Percentiles rank a stretch among this genome's conserved stretches.
Conservation (phyloP, 2,888 invertebrate species). For the Tachina fera region DNA sequence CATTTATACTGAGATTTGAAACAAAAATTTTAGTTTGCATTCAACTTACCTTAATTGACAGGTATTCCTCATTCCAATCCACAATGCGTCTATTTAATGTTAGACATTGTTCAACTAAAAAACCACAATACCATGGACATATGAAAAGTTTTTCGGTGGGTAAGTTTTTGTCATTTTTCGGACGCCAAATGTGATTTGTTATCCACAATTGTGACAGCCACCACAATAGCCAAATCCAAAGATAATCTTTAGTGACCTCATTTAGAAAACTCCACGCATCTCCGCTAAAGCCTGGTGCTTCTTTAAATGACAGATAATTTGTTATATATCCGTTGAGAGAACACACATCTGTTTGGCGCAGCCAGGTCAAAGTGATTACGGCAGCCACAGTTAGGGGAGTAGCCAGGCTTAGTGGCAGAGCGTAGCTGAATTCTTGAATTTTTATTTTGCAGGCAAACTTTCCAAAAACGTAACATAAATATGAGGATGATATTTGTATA, state of each 20-base stretch:
- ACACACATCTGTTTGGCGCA: constrained; percentile 87
- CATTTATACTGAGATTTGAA: no score
- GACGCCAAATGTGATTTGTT: constrained; percentile 92
- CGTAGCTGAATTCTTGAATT: constrained; percentile 94
- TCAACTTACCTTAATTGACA: constrained; percentile 83
- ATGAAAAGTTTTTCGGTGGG: constrained; percentile 93
- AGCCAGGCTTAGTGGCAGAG: constrained; percentile 90
- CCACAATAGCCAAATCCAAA: constrained; percentile 92
- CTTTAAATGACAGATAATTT: constrained; percentile 93
- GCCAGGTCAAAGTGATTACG: constrained; percentile 87
- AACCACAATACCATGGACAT: constrained; percentile 91
- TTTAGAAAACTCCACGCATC: constrained; percentile 85
- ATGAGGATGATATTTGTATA: constrained; percentile 87
- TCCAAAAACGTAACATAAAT: constrained; percentile 87
- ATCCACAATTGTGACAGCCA: constrained; percentile 94
- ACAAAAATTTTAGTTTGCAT: not conserved
- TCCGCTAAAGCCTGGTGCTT: constrained; percentile 83
- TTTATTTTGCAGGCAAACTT: constrained; percentile 95
- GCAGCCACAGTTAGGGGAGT: constrained; percentile 89
- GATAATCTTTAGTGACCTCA: constrained; percentile 86
- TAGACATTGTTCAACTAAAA: constrained; percentile 92
- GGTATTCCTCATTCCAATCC: constrained; percentile 84
- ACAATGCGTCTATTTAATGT: constrained; percentile 91
- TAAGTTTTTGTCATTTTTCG: constrained; percentile 91
- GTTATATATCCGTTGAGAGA: constrained; percentile 87